Conservation (phyloP, 2,888 invertebrate species). For the Herminia tarsipennalis region DNA sequence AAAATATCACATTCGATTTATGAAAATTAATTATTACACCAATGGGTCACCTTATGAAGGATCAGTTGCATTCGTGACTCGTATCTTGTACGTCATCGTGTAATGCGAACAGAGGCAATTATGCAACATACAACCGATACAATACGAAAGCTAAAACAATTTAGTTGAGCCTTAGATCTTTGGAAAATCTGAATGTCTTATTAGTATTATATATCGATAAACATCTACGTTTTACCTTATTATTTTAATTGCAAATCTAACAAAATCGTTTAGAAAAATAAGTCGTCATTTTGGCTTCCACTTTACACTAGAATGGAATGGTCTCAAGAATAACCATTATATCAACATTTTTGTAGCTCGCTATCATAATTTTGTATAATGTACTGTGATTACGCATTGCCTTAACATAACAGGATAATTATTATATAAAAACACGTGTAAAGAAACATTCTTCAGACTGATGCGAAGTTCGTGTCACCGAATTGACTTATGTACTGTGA, state of each 20-base stretch:
- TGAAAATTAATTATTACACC: slow-evolving; percentile 39
- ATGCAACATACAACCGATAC: slow-evolving; percentile 36
- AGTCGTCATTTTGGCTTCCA: slow-evolving; percentile 84
- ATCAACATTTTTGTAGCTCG: slow-evolving; percentile 57
- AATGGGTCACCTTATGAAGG: slow-evolving; percentile 31
- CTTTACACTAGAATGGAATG: slow-evolving; percentile 82
- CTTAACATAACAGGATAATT: slow-evolving; percentile 43
- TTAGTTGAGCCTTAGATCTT: slow-evolving; percentile 83
- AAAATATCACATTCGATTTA: slow-evolving; percentile 60
- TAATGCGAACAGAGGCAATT: slow-evolving; percentile 7
- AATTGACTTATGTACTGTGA: slow-evolving; percentile 31
- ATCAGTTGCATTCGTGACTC: slow-evolving; percentile 32
- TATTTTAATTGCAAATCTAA: slow-evolving; percentile 79
- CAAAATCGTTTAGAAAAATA: slow-evolving; percentile 84
- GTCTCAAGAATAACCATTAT: slow-evolving; percentile 79
- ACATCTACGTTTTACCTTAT: slow-evolving; percentile 77
- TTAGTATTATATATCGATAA: slow-evolving; percentile 71
- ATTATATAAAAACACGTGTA: slow-evolving; percentile 45
- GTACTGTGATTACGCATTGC: slow-evolving; percentile 52
- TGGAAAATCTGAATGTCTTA: slow-evolving; percentile 81
- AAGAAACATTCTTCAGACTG: slow-evolving; percentile 39
- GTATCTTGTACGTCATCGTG: slow-evolving; percentile 22
- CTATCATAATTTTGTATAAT: slow-evolving; percentile 54
- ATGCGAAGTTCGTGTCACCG: slow-evolving; percentile 43
- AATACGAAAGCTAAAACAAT: slow-evolving; percentile 70